Percentiles rank a stretch among this genome's conserved stretches.
phyloP scores from a whole-genome alignment of 2,113 vertebrate genomes.

The Nycticryphes semicollaris region DNA sequence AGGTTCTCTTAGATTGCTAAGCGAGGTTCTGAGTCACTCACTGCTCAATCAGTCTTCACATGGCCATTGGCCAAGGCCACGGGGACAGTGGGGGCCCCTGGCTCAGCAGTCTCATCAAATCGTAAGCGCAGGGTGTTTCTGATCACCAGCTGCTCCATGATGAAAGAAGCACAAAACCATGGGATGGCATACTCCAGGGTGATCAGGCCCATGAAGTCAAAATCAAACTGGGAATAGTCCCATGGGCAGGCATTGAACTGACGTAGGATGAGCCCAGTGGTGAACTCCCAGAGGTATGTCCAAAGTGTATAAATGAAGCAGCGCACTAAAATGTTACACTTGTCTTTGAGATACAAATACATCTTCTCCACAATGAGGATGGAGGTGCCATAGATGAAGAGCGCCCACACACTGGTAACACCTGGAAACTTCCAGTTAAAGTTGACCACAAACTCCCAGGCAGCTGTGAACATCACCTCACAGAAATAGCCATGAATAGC shows the following conservation, averaged over 20 bases:
- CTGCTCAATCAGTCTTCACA: slow-evolving; percentile 86
- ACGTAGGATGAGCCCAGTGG: slow-evolving; percentile 90
- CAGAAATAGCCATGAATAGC: slow-evolving; percentile 99
- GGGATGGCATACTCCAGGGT: slow-evolving; percentile 96
- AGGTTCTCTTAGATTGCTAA: slow-evolving; percentile 30
- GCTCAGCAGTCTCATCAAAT: slow-evolving; percentile 84
- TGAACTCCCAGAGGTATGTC: slow-evolving; percentile 97
- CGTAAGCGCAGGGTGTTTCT: slow-evolving; percentile 92
- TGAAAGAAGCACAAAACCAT: slow-evolving; percentile 95
- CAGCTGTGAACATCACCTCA: slow-evolving; percentile 98
- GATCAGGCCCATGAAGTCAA: slow-evolving; percentile 98
- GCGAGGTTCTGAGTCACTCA: not conserved
- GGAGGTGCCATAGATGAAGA: slow-evolving; percentile 98
- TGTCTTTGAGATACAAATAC: slow-evolving; percentile 87
- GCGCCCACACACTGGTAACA: slow-evolving; percentile 96
- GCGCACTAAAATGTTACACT: slow-evolving; percentile 87
- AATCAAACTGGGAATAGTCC: slow-evolving; percentile 97
- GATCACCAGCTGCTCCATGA: slow-evolving; percentile 94
- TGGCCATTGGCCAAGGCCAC: slow-evolving; percentile 84
- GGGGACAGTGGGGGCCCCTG: slow-evolving; percentile 53
- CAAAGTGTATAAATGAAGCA: slow-evolving; percentile 96
- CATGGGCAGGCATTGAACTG: slow-evolving; percentile 97
- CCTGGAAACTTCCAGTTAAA: slow-evolving; percentile 98
- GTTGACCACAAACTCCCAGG: slow-evolving; percentile 96
- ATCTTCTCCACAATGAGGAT: slow-evolving; percentile 96